Base-by-base conservation (phyloP, 2,888 invertebrate species). In the Drosophila villosipedis region DNA sequence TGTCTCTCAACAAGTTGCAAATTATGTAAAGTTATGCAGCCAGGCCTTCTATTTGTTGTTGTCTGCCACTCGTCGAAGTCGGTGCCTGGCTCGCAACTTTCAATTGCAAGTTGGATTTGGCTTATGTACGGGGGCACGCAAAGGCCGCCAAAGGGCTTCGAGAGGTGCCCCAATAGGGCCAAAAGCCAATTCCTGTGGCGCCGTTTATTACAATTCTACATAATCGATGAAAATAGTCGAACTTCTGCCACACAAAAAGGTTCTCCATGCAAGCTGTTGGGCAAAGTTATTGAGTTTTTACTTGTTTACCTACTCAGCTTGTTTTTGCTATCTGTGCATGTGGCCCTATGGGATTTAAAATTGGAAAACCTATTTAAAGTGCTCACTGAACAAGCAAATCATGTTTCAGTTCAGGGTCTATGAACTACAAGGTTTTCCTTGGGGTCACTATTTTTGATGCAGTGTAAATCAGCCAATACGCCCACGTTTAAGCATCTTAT, bases 1-100 rank as follows among this genome's bases (percentile, higher is more conserved):
- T 52, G 67, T 47, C 62, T 30, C 61, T 74, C 78, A 87, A 82
- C 74, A 87, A 84, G 76, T 87, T 73, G 3, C 47, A 61, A 73
- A 72, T 80, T 78, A 82, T 78, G 71, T 61, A 68, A 76, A 82
- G 67, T 66, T 77, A 82, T 80, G 63, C 76, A 73, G 61, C 30
- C 62, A 54, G 66, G 55, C 58, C 60, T 39, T 70, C 54, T 74
- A 73, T 77, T 82, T 77, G 68, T 82, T 73, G 67, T 63, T 77
- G 82, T 80, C 79, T 70, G 68, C 50, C 58, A 55, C 4, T 55
- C 43, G 33, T 14, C 28, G 37, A 47, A 35, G 41, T 19, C 60
- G 64, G 54, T 64, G 69, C 58, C 65, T 35, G 37, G 60, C 31
- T 52, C 64, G 49, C 37, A 78, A 47, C 55, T 78, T 72, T 66